Evolutionary conservation across 2,113 vertebrate genomes (phyloP).

Genomic region (Caranx melampygus): DNA sequence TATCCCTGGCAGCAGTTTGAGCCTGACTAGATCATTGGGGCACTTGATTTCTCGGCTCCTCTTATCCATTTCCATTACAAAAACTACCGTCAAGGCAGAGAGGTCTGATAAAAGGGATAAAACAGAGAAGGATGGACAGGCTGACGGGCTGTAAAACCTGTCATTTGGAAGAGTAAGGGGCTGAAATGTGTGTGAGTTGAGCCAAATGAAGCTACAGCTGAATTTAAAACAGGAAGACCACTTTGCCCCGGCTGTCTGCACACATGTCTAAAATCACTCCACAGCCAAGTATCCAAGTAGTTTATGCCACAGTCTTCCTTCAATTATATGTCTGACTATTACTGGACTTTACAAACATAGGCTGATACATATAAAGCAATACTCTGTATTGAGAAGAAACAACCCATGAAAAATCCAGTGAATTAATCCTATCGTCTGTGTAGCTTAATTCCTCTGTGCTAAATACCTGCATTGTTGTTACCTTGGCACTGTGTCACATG

Average conservation of each 20-base stretch:
- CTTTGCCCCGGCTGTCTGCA: neutral
- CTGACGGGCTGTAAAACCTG: slow-evolving; percentile 24
- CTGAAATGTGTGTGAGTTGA: slow-evolving; percentile 15
- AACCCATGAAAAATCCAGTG: neutral
- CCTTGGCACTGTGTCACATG: neutral
- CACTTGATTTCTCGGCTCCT: slow-evolving; percentile 66
- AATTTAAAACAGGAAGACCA: slow-evolving; percentile 1
- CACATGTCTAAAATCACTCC: neutral
- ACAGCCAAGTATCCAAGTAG: neutral
- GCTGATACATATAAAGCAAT: neutral
- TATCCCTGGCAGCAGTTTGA: slow-evolving; percentile 49
- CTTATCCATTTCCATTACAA: slow-evolving; percentile 64
- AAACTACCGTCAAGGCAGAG: slow-evolving; percentile 32
- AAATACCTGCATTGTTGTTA: neutral
- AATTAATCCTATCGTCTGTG: neutral
- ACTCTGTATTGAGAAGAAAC: neutral
- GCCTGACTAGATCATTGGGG: slow-evolving; percentile 46
- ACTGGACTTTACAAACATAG: neutral
- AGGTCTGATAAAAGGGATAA: slow-evolving; percentile 53
- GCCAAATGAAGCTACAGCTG: slow-evolving; percentile 12
- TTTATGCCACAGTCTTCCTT: neutral
- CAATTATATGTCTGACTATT: too few relatives aligned
- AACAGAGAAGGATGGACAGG: slow-evolving; percentile 38
- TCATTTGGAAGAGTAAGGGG: slow-evolving; percentile 24
- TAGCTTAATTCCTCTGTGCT: neutral